Percentiles rank a stretch among this genome's conserved stretches.
phyloP scores from a whole-genome alignment of 1,140 invertebrate species.

The Bombus polaris region DNA sequence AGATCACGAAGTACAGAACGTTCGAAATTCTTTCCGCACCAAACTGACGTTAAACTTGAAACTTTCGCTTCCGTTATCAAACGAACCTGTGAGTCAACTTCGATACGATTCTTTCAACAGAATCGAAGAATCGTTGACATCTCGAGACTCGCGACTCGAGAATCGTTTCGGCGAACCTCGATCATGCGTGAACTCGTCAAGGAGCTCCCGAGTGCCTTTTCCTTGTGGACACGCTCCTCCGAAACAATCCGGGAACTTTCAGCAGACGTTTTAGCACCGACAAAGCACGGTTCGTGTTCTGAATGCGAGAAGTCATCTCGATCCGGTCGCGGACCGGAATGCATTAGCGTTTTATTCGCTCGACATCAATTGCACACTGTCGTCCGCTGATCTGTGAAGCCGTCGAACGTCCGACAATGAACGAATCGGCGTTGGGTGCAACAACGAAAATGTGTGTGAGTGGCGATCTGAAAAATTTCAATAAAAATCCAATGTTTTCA shows the following conservation, averaged over 20 bases:
- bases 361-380: slow-evolving; percentile 82
- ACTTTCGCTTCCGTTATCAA: not conserved
- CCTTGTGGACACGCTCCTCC: not conserved
- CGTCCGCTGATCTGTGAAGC: slow-evolving; percentile 81
- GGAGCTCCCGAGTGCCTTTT: not conserved
- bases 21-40: not conserved
- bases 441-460: slow-evolving; percentile 80
- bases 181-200: slow-evolving; percentile 4
- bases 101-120: not conserved
- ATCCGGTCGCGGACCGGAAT: slow-evolving; percentile 7
- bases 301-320: slow-evolving; percentile 36
- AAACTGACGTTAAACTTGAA: not conserved
- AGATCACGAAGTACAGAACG: not conserved
- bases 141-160: not conserved
- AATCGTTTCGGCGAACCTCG: not conserved
- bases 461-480: slow-evolving; percentile 76
- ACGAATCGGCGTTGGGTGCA: slow-evolving; percentile 82
- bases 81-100: not conserved
- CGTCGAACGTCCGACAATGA: slow-evolving; percentile 82
- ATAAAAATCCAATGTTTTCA: not conserved
- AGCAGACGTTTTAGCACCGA: slow-evolving; percentile 7
- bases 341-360: slow-evolving; percentile 72
- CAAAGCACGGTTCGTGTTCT: slow-evolving; percentile 10
- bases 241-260: not conserved
- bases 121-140: not conserved